Base-by-base conservation (phyloP, 2,113 vertebrate species). In the Isichthys henryi region DNA sequence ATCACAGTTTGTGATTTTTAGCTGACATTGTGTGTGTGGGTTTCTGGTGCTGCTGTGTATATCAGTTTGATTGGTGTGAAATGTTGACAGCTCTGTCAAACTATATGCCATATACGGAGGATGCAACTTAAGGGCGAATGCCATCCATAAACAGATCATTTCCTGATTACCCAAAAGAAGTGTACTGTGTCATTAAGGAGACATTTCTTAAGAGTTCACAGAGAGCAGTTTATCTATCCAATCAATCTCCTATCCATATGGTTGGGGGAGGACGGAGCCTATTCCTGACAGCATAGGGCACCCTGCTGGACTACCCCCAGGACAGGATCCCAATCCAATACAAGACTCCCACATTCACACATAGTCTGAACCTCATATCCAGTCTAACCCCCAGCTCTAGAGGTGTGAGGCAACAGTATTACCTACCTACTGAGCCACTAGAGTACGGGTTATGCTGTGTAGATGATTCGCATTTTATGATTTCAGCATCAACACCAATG, bases 131-230 rank as follows among this genome's bases (percentile, higher is more conserved):
- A 46, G 80, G 4, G 80, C 10, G 80, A 83, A 83, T 21, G 6
- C 52, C 62, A 88, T 94, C 92, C 92, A 39, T 77, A 77, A 77
- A 39, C 4, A 77, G 35, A 77, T 15, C 1, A 39, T 43, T 80
- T 43, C 15, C 35, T 80, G 74, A 17, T 80, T 80, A 39, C 74
- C 5, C 74, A 80, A 80, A 80, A 19, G 3, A 80, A 80, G 43
- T 39, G 5, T 3, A 3, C 62, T 31, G n/a, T n/a, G 31, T 80
- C 74, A 43, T 80, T 19, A 17, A 39, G 35, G 74, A 39, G 74
- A 80, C 35, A 74, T 74, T 35, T 74, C 27, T 35, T 15, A 35
- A 74, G n/a, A 35, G 66, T 35, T 5, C 27, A 17, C 31, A 39
- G 15, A 39, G 35, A 43, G 31, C 31, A 80, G 74, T 80, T 19